These are phyloP conservation scores for Thamnophis sirtalis DNA, from an alignment of 2,113 vertebrate species.

Conservation along the genomic window DNA sequence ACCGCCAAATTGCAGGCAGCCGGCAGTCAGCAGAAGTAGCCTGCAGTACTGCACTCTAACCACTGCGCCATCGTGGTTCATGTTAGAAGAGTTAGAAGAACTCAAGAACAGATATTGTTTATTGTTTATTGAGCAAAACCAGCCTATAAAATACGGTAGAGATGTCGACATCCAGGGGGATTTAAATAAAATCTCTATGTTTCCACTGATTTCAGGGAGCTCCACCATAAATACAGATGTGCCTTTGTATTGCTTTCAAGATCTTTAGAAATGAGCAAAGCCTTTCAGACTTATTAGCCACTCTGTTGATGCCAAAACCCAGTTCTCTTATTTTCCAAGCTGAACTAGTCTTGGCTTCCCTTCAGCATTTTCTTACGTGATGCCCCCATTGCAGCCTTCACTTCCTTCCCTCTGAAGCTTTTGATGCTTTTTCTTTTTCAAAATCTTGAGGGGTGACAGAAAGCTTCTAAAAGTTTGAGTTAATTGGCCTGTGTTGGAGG, in stretches of 20 bases:
- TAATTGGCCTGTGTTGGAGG: constrained; percentile 46
- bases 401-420: constrained; percentile 25
- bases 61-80: no score
- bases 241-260: background rate
- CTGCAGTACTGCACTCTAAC: no score
- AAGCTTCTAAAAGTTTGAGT: constrained; percentile 40
- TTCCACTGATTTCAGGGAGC: background rate
- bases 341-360: background rate
- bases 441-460: constrained; percentile 50
- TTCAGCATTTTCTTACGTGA: background rate
- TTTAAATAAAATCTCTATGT: background rate
- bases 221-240: background rate
- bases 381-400: constrained; percentile 23
- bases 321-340: constrained; percentile 53
- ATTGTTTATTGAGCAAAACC: background rate
- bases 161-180: background rate
- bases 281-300: background rate
- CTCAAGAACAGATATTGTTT: background rate
- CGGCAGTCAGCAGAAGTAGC: no score
- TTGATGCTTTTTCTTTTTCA: constrained; percentile 55
- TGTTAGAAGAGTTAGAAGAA: background rate
- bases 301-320: constrained; percentile 26
- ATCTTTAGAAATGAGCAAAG: background rate
- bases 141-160: background rate
- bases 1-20: no score